phyloP scores from a whole-genome alignment of 2,113 vertebrate genomes.

The Bambusicola thoracicus region DNA sequence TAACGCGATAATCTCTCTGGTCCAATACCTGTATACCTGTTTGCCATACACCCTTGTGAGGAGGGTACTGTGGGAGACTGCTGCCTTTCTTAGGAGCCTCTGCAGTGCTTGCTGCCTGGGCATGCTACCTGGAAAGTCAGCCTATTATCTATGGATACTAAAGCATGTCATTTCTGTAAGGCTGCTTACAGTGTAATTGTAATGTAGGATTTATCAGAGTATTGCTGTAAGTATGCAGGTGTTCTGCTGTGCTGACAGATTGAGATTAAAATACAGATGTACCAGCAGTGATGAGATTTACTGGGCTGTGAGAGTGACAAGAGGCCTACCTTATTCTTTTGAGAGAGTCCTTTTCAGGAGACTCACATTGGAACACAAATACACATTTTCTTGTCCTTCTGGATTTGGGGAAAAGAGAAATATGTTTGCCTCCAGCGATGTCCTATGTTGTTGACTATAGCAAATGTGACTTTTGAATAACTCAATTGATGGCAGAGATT shows the following conservation, averaged over 20 bases:
- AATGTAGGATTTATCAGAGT: constrained; percentile 44
- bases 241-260: constrained; percentile 41
- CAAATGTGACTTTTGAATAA: background rate
- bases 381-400: constrained; percentile 6
- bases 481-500: background rate
- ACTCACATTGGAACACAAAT: background rate
- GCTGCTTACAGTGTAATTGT: constrained; percentile 32
- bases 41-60: too few species aligned
- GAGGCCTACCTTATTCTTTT: constrained; percentile 41
- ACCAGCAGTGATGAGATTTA: constrained; percentile 49
- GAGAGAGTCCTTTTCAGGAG: constrained; percentile 10
- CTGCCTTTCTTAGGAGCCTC: background rate
- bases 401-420: background rate
- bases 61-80: background rate
- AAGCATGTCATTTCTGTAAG: constrained; percentile 20
- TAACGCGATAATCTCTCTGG: too few species aligned
- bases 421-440: background rate
- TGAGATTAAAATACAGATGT: constrained; percentile 28
- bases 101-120: background rate
- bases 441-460: background rate
- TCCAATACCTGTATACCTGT: too few species aligned
- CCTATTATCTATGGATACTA: background rate
- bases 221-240: constrained; percentile 12
- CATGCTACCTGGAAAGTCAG: constrained; percentile 14
- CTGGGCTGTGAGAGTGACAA: background rate